Evolutionary conservation across 2,113 vertebrate species (phyloP).

Genomic region (Carassius gibelio): DNA sequence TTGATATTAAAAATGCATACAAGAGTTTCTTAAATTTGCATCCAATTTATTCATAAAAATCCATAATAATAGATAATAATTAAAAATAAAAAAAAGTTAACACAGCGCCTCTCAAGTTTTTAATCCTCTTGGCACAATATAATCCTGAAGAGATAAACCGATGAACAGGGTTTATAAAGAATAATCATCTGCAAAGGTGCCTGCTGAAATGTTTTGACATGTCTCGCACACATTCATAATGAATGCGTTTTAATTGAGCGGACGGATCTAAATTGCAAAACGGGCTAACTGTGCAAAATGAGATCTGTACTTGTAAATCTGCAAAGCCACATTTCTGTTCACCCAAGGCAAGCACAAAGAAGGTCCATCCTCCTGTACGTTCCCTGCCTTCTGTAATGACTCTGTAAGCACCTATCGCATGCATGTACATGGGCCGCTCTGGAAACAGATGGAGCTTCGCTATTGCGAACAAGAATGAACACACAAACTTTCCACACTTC

Average conservation of each 20-base stretch:
- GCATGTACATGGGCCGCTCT: background rate
- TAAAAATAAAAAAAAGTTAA: background rate
- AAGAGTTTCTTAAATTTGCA: no score
- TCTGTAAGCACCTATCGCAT: constrained; percentile 34
- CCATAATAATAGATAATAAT: no score
- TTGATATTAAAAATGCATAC: no score
- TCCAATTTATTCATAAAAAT: no score
- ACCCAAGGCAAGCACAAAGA: constrained; percentile 42
- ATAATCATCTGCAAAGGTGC: constrained; percentile 14
- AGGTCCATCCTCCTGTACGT: constrained; percentile 32
- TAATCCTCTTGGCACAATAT: constrained; percentile 3
- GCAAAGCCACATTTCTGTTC: constrained; percentile 45
- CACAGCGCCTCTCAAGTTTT: constrained; percentile 2
- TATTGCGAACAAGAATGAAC: constrained; percentile 42
- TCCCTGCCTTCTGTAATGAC: constrained; percentile 48
- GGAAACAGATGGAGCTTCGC: constrained; percentile 37
- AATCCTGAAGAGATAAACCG: background rate
- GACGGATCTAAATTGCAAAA: constrained; percentile 35
- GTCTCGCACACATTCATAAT: constrained; percentile 5
- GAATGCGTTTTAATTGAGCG: constrained; percentile 16
- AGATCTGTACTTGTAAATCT: constrained; percentile 37
- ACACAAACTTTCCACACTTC: constrained; percentile 41
- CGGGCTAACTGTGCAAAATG: constrained; percentile 3
- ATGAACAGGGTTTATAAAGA: constrained; percentile 13
- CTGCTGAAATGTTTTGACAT: constrained; percentile 6